Conservation (phyloP, 2,888 invertebrate species). For the Trissoscelio sp. region DNA sequence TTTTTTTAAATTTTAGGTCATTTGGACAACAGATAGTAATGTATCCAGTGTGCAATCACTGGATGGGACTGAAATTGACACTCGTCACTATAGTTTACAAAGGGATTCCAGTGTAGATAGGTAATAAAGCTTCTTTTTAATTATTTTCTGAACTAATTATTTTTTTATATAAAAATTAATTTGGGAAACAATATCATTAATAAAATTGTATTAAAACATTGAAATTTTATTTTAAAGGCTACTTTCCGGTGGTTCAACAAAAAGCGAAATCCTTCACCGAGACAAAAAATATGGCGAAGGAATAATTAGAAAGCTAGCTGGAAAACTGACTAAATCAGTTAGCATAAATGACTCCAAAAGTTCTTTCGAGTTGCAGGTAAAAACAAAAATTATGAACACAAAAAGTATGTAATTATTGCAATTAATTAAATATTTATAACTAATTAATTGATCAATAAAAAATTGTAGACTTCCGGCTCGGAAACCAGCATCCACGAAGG, state of each 20-base stretch:
- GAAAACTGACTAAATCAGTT: constrained; percentile 93
- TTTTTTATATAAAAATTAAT: not conserved
- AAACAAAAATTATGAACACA: not conserved
- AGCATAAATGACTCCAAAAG: constrained; percentile 89
- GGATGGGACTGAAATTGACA: constrained; percentile 86
- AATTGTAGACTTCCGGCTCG: constrained; percentile 81
- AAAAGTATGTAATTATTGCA: too few species aligned
- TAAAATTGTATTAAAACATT: not conserved
- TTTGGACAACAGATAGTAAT: constrained; percentile 94
- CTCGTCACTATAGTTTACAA: constrained; percentile 86
- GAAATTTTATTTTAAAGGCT: constrained; percentile 84
- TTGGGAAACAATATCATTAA: too few species aligned
- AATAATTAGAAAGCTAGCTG: constrained; percentile 91
- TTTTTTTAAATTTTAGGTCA: constrained; percentile 83
- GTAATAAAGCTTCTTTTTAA: constrained; percentile 79
- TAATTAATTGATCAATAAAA: too few species aligned
- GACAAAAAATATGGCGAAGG: constrained; percentile 92
- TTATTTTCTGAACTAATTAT: not conserved
- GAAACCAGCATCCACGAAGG: constrained; percentile 80
- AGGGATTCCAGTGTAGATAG: constrained; percentile 92
- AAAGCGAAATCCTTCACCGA: constrained; percentile 90
- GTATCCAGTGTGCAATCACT: constrained; percentile 92
- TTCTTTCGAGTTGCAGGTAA: constrained; percentile 80
- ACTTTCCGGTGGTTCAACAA: constrained; percentile 92
- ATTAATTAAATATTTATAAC: too few species aligned